Evolutionary conservation across 2,888 invertebrate species (phyloP).

Genomic region (Eupithecia subfuscata): DNA sequence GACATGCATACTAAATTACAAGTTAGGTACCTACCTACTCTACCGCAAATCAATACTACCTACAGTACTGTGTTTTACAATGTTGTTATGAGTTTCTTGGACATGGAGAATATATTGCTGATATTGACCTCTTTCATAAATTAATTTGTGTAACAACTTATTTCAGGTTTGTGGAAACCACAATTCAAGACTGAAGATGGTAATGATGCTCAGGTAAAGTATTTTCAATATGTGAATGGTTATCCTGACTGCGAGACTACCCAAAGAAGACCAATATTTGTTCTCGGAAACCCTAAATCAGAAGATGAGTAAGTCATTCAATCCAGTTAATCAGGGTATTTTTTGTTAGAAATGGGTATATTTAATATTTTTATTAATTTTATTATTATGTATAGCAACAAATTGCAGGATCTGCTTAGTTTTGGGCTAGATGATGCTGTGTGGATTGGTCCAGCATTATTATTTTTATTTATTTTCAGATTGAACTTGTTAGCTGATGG

Average conservation of each 20-base stretch:
- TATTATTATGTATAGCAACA: too few relatives aligned
- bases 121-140: background rate
- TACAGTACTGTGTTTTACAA: background rate
- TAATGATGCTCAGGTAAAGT: conserved; percentile 79
- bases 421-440: background rate
- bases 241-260: conserved; percentile 88
- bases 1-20: conserved; percentile 31
- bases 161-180: conserved; percentile 83
- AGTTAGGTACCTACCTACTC: background rate
- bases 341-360: too few relatives aligned
- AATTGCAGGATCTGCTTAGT: background rate
- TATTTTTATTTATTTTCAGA: conserved; percentile 59
- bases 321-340: background rate
- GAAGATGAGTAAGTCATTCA: conserved; percentile 81
- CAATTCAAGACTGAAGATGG: conserved; percentile 87
- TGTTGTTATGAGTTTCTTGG: background rate
- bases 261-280: conserved; percentile 87
- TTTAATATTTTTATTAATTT: too few relatives aligned
- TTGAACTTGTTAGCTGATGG: conserved; percentile 88
- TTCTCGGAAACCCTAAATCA: conserved; percentile 78
- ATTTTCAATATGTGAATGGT: conserved; percentile 85
- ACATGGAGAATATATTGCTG: background rate
- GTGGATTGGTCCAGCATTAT: background rate
- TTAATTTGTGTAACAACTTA: background rate
- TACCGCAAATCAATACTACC: conserved; percentile 4